Evolutionary conservation across 2,797 vertebrate species (phyloP).

Genomic region (Prunella strophiata): DNA sequence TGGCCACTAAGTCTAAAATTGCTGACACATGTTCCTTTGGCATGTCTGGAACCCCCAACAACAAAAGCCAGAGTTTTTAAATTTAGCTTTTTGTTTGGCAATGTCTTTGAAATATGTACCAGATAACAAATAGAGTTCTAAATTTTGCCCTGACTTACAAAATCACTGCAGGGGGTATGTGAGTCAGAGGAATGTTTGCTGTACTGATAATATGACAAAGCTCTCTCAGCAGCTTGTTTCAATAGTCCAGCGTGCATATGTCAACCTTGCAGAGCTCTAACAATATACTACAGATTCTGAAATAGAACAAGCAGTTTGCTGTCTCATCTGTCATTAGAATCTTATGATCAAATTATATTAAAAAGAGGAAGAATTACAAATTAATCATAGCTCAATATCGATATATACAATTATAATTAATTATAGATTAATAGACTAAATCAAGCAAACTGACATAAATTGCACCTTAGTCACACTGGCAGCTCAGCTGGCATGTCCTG

Average conservation of each 20-base stretch:
- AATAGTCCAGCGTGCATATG: background rate
- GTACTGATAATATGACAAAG: background rate
- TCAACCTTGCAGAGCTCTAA: background rate
- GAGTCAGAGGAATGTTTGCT: constrained; percentile 13
- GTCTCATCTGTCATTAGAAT: background rate
- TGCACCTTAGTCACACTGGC: background rate
- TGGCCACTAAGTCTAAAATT: constrained; percentile 3
- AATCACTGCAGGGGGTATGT: background rate
- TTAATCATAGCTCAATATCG: background rate
- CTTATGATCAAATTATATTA: background rate
- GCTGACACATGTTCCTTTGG: constrained; percentile 27
- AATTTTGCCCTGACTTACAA: constrained; percentile 34
- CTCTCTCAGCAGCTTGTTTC: constrained; percentile 9
- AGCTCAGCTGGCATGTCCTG: background rate
- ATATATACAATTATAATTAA: background rate
- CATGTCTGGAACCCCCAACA: background rate
- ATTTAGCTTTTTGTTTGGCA: constrained; percentile 42
- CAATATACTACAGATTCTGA: background rate
- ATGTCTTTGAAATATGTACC: constrained; percentile 28
- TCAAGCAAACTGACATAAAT: constrained; percentile 14
- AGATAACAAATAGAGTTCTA: background rate
- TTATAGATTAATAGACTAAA: background rate
- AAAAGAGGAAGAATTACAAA: background rate
- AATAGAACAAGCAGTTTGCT: background rate
- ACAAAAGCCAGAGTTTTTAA: constrained; percentile 24